Conservation (phyloP, 2,797 vertebrate genomes). For the Onychomys arenicola region DNA sequence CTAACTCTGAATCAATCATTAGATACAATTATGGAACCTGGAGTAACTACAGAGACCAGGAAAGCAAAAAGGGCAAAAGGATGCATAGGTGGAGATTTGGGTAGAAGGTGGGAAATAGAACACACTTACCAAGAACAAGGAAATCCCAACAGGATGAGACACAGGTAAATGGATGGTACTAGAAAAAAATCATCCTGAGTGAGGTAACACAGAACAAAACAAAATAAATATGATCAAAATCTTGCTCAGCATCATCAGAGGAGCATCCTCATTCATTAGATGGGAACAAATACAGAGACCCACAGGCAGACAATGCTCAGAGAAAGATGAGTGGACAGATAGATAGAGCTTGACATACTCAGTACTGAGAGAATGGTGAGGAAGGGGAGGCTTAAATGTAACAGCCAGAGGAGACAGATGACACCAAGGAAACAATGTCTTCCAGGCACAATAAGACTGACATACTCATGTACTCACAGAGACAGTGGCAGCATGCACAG, state of each 20-base stretch:
- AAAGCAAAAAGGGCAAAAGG: too few relatives aligned
- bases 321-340: neutral
- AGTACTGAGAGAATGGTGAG: neutral
- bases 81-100: too few relatives aligned
- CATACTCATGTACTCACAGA: neutral
- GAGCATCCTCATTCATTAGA: neutral
- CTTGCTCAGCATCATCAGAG: neutral
- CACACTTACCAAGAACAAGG: too few relatives aligned
- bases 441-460: neutral
- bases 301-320: neutral
- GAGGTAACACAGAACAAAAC: neutral
- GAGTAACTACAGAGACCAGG: too few relatives aligned
- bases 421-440: neutral
- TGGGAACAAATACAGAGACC: neutral
- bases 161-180: too few relatives aligned
- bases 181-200: neutral
- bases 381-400: neutral
- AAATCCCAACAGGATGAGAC: too few relatives aligned
- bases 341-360: neutral
- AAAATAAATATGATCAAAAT: neutral
- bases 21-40: too few relatives aligned
- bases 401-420: neutral
- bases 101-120: too few relatives aligned
- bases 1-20: too few relatives aligned
- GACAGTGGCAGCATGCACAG: too few relatives aligned